Base-by-base conservation (phyloP, 2,888 invertebrate genomes). In the Drosophila kuntzei region DNA sequence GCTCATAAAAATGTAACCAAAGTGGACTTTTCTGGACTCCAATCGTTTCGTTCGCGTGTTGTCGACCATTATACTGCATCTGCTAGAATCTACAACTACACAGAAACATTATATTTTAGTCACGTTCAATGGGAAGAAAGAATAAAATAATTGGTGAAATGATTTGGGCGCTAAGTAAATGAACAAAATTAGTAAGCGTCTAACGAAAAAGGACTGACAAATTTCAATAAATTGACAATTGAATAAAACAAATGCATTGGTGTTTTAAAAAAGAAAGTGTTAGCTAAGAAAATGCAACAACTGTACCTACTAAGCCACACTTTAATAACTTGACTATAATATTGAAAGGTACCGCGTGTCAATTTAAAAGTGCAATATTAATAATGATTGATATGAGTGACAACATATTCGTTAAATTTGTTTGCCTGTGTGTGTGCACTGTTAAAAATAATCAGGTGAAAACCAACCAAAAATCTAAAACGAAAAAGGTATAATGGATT, bases 1-100 rank as follows among this genome's bases (percentile, higher is more conserved):
- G 75, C 71, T 72, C 75, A 89, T 87, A 87, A 90, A 86, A 85
- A 79, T 84, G 74, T 83, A 76, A 80, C 76, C 70, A 78, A 89
- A 79, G 76, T 76, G 70, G 79, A 76, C 71, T 80, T 78, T 55
- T 41, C 50, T 66, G 64, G 62, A 46, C 69, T 67, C 60, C 67
- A 51, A 75, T 63, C 62, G 39, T 55, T 71, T 57, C 64, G 54
- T 63, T 16, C 37, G 47, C 53, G 51, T 27, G 22, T 36, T 46
- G 27, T 27, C 55, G 64, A 29, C 16, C 64, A 46, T 47, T 66
- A 51, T 47, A 44, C 43, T 58, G 54, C 39, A 29, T 50, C 36
- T 60, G 57, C 63, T 39, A 71, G 69, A 79, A 67, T 32, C 27
- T 79, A 62, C 43, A 39, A 14, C 65, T 61, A 29, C 34, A 53